phyloP scores from a whole-genome alignment of 1,140 invertebrate genomes.

The Eumaeus atala region DNA sequence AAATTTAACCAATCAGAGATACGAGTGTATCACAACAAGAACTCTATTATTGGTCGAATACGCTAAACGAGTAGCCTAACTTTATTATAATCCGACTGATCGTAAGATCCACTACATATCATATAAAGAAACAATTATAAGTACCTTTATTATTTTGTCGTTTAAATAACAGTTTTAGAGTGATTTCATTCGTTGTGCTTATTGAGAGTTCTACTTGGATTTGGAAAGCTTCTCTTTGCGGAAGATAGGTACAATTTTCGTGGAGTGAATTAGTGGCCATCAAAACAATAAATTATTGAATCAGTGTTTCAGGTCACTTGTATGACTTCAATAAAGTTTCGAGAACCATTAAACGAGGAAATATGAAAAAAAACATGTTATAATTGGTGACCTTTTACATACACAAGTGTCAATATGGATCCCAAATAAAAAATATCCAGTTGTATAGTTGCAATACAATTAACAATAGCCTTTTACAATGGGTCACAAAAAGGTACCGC shows the following conservation, averaged over 20 bases:
- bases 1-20: conserved; percentile 36
- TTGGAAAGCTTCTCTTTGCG: conserved; percentile 45
- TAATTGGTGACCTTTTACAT: conserved; percentile 60
- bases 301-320: background rate
- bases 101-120: conserved; percentile 24
- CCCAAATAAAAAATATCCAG: conserved; percentile 41
- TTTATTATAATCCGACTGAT: conserved; percentile 43
- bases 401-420: conserved; percentile 55
- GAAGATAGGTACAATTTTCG: conserved; percentile 32
- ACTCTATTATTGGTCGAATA: conserved; percentile 42
- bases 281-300: conserved; percentile 24
- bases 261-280: conserved; percentile 28
- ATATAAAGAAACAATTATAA: conserved; percentile 36
- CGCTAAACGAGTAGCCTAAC: conserved; percentile 36
- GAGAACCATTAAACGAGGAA: conserved; percentile 14
- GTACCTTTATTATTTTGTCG: conserved; percentile 39
- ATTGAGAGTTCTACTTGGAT: conserved; percentile 51
- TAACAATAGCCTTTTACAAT: conserved; percentile 48
- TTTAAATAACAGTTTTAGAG: conserved; percentile 32
- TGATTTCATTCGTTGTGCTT: conserved; percentile 54
- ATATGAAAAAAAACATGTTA: conserved; percentile 48
- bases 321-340: conserved; percentile 18
- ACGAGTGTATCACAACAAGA: conserved; percentile 26
- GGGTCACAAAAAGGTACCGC: conserved; percentile 62
- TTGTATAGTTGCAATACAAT: conserved; percentile 36